Base-by-base conservation (phyloP, 92 coral and sea anemone genomes). In the Phenganax marumi region DNA sequence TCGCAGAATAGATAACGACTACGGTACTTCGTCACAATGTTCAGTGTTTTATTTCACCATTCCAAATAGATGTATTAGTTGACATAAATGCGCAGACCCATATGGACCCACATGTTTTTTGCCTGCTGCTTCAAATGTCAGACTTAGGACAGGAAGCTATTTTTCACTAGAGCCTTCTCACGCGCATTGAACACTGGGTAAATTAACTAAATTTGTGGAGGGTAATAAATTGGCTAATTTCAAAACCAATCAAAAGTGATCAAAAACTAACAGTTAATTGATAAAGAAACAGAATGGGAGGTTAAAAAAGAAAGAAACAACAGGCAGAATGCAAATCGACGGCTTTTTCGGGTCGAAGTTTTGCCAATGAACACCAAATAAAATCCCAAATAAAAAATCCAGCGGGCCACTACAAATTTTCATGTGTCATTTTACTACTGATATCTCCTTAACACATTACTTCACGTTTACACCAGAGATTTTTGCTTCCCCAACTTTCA, bases 171-270 rank as follows among this genome's bases (percentile, higher is more conserved):
- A 16, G 12, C 46, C 72, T 58, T 18, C 21, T 8, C n/a, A 25
- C 72, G 19, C 83, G 83, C 83, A 78, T 9, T 12, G 83, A 47
- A 78, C 73, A 62, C 83, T 78, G 83, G 83, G 83, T 77, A 78
- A 74, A 9, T 11, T 12, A 10, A 10, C 70, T 63, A 9, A 10
- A 19, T 21, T 1, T 17, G 47, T 47, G 8, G 18, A 16, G 8
- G 0, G 12, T 18, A 19, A 58, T 16, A 58, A 33, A 33, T 33
- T 33, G 43, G 43, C 43, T 1, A 33, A 33, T 33, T 33, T 33
- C 43, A 33, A 33, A 33, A 33, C 43, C 43, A 33, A 33, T 33
- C 43, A 33, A 33, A 33, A 33, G 43, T 33, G 43, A 33, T 33
- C 43, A 33, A 33, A 33, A 33, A 33, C 43, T 33, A 4, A 4